Evolutionary conservation across 2,888 invertebrate species (phyloP), one percentile per base, ranked within the genome.

Genomic region (Scaptomyza caliginosa): DNA sequence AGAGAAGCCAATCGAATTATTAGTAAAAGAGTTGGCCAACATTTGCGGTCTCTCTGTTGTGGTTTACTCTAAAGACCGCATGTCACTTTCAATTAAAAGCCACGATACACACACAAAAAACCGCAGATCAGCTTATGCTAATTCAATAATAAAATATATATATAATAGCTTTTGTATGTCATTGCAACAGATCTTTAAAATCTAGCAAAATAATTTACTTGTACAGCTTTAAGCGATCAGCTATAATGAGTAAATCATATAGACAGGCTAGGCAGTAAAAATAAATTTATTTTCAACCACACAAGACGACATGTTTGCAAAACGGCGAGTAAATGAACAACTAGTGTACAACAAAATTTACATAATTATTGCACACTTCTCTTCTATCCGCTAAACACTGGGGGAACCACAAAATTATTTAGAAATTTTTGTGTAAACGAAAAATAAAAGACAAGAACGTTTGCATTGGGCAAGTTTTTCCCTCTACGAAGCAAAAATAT

Each of bases 231-330:
- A 45, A 83, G 57, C 67, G 75, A 84, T 81, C 70, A 81, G 64
- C 73, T 67, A 70, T 85, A 81, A 72, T 83, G 82, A 83, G 76
- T 78, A 85, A 83, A 86, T 83, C 70, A 55, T 69, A 67, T 54
- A 77, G 82, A 84, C 82, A 80, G 82, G 55, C 85, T 81, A 78
- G 82, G 55, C 85, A 83, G 85, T 83, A 69, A 81, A 83, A 83
- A 71, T 71, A 74, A 57, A 55, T 59, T 21, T 36, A 36, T 30
- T 38, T 52, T 54, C 45, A 74, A 60, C 76, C 80, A 38, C 77
- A 77, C 73, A 77, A 69, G 67, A 67, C 56, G 76, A 82, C 74
- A 66, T 72, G 57, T 66, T 50, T 48, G 77, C 74, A 32, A 55
- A 55, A 55, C 45, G 54, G 42, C 73, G 67, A 77, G 83, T 83